A percentile compares a stretch with the other conserved stretches of the same genome.
phyloP scores from a whole-genome alignment of 2,797 vertebrate genomes.

The Acridotheres tristis region DNA sequence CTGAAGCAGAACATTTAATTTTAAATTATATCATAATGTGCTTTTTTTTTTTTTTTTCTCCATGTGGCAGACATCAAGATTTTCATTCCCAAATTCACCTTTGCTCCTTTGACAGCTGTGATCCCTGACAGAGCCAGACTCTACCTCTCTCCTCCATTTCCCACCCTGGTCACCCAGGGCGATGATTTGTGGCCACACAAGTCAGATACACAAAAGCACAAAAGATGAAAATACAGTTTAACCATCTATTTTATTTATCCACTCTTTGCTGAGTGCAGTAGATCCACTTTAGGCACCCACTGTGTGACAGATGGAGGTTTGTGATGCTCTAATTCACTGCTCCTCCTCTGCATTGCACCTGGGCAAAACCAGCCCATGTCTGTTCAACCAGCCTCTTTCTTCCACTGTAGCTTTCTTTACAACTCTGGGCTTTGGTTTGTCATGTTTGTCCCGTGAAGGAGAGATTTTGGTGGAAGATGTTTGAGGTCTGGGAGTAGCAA shows the following conservation, averaged over 20 bases:
- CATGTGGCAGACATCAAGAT: neutral
- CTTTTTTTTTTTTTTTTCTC: accelerated
- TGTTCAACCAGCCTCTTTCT: neutral
- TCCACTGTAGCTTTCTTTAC: neutral
- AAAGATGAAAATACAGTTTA: neutral
- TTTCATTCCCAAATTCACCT: neutral
- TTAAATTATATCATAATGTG: neutral
- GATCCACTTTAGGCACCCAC: neutral
- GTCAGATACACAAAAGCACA: neutral
- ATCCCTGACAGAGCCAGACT: neutral
- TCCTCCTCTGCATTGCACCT: neutral
- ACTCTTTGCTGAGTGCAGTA: neutral
- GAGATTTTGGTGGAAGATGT: neutral
- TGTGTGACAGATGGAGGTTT: neutral
- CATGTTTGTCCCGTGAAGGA: neutral
- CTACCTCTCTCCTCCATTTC: neutral
- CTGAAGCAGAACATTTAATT: neutral
- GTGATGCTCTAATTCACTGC: neutral
- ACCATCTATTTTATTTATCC: neutral
- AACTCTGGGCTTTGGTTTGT: neutral
- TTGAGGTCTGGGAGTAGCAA: neutral
- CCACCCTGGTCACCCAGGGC: neutral
- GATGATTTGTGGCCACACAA: neutral
- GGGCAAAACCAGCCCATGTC: accelerated
- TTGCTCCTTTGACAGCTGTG: neutral